Conservation (phyloP, 2,113 vertebrate species). For the Cryptoleucopteryx plumbea region DNA sequence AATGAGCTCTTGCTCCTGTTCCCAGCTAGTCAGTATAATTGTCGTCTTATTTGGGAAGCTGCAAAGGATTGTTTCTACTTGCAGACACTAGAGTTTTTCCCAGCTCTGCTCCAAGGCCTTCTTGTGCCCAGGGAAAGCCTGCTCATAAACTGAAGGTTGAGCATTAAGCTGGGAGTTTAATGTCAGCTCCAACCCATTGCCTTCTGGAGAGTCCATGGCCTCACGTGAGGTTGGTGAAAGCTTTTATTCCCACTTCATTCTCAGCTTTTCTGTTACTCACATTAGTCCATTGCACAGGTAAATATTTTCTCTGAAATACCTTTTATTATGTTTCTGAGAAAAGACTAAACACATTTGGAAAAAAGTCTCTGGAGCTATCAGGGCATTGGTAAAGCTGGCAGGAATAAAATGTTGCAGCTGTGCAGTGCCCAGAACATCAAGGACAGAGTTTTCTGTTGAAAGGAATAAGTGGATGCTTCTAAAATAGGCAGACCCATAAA, state of each 20-base stretch:
- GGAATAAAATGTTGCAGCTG: neutral
- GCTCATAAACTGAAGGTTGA: neutral
- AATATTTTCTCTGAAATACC: neutral
- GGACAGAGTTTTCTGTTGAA: neutral
- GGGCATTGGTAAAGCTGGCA: neutral
- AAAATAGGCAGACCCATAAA: neutral
- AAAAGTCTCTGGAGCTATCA: neutral
- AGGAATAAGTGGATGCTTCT: neutral
- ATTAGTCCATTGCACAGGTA: neutral
- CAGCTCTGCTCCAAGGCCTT: neutral
- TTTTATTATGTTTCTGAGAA: neutral
- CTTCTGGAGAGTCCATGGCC: neutral
- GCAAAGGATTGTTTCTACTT: neutral
- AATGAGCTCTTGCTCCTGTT: neutral
- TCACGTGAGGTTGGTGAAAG: neutral
- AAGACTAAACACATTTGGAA: neutral
- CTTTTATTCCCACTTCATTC: neutral
- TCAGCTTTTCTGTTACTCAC: neutral
- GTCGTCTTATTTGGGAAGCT: neutral
- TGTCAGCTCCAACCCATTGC: neutral
- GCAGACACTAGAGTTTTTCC: neutral
- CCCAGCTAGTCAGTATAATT: neutral
- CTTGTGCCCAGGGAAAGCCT: neutral
- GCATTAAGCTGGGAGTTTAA: neutral
- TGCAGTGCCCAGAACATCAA: neutral